Evolutionary conservation across 37 sponge, comb jelly and placozoan species (phyloP).

Genomic region (Cliona cf. orientalis): DNA sequence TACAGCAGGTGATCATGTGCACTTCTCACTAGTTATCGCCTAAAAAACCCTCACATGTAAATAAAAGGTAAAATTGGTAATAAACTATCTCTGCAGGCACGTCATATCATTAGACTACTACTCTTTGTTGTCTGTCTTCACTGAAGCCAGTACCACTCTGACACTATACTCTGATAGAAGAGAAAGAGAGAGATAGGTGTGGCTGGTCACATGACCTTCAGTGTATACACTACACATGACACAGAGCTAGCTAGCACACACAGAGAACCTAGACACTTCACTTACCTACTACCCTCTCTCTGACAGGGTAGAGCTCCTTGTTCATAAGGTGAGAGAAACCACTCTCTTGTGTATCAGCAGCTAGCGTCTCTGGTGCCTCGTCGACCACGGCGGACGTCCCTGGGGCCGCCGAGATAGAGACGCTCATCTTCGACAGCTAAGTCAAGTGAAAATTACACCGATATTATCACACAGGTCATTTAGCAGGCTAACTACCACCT

Average conservation of each 20-base stretch:
- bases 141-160: too few relatives aligned
- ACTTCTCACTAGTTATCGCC: background rate
- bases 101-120: too few relatives aligned
- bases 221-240: too few relatives aligned
- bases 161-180: too few relatives aligned
- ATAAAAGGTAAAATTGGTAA: background rate
- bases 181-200: too few relatives aligned
- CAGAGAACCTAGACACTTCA: background rate
- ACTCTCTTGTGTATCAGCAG: background rate
- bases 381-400: too few relatives aligned
- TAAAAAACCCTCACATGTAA: background rate
- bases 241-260: too few relatives aligned
- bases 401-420: too few relatives aligned
- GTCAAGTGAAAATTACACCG: background rate
- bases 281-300: slow-evolving; percentile 37
- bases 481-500: too few relatives aligned
- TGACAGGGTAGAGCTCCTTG: slow-evolving; percentile 45
- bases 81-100: background rate
- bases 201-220: too few relatives aligned
- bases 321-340: slow-evolving; percentile 37
- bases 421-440: slow-evolving; percentile 24
- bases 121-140: too few relatives aligned
- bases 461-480: too few relatives aligned
- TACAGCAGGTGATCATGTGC: background rate
- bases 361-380: background rate